Percentiles rank a stretch among this genome's conserved stretches.
phyloP scores from a whole-genome alignment of 2,888 invertebrate genomes.

The Pelosia muscerda region DNA sequence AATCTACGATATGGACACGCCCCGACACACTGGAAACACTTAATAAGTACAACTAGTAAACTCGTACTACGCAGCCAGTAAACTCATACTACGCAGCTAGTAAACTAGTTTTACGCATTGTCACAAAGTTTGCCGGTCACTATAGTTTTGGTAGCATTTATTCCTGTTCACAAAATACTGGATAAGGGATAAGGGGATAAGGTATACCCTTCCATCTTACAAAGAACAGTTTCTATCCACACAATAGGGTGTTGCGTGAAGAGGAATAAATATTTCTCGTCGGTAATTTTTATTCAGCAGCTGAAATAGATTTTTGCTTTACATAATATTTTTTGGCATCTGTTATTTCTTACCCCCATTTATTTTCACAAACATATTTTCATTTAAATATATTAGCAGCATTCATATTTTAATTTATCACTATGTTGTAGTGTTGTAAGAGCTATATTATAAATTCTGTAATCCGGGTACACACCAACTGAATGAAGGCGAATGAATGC shows the following conservation, averaged over 20 bases:
- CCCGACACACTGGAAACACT: too few relatives aligned
- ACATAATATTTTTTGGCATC: neutral
- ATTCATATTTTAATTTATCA: neutral
- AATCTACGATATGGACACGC: too few relatives aligned
- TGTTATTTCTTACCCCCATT: neutral
- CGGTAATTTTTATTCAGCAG: conserved; percentile 1
- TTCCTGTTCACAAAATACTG: conserved; percentile 29
- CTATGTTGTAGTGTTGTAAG: conserved; percentile 4
- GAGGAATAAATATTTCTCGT: neutral
- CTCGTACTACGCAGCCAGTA: too few relatives aligned
- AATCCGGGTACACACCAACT: neutral
- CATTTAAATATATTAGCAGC: conserved; percentile 7
- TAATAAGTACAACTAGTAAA: too few relatives aligned
- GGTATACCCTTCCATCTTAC: neutral
- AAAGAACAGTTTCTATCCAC: neutral
- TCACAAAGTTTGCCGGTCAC: neutral
- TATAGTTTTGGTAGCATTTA: conserved; percentile 16
- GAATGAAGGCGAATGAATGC: neutral
- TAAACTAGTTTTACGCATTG: too few relatives aligned
- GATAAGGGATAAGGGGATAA: too few relatives aligned
- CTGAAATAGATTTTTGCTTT: conserved; percentile 1
- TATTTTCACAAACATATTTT: neutral
- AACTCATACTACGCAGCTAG: too few relatives aligned
- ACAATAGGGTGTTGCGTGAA: neutral
- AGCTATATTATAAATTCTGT: neutral